Conservation (phyloP, 2,888 invertebrate species). For the Himalopsyche japonica region DNA sequence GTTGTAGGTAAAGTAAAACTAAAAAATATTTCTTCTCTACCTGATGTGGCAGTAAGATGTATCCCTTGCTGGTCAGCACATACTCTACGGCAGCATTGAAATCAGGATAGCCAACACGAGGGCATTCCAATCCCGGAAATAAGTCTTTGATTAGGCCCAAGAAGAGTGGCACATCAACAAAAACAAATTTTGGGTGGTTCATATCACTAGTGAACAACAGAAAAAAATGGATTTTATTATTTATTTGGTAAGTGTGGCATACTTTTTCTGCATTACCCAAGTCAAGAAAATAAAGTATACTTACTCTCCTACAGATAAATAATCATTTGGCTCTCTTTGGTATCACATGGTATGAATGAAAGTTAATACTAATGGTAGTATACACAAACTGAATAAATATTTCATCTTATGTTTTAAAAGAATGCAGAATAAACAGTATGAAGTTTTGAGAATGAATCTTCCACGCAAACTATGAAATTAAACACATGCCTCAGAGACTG, state of each 20-base stretch:
- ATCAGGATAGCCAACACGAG: constrained; percentile 83
- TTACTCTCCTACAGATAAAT: not conserved
- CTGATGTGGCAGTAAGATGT: constrained; percentile 71
- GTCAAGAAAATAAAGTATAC: not conserved
- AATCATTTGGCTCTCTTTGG: not conserved
- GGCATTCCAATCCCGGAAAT: constrained; percentile 89
- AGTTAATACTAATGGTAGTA: too few species aligned
- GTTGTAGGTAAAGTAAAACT: too few species aligned
- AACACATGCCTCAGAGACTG: too few species aligned
- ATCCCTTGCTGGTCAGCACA: constrained; percentile 68
- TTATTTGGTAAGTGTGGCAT: not conserved
- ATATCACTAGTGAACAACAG: constrained; percentile 66
- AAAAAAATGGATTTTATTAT: not conserved
- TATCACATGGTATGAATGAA: not conserved
- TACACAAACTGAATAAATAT: too few species aligned
- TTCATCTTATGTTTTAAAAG: too few species aligned
- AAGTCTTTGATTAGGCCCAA: constrained; percentile 85
- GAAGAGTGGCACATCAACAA: constrained; percentile 88
- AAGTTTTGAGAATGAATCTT: too few species aligned
- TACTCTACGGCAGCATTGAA: constrained; percentile 79
- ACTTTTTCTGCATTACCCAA: not conserved
- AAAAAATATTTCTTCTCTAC: constrained; percentile 47
- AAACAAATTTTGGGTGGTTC: constrained; percentile 92
- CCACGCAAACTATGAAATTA: too few species aligned
- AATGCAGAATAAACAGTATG: too few species aligned